These are phyloP conservation scores for Gonioctena quinquepunctata DNA, from an alignment of 1,140 invertebrate genomes.

Conservation along the genomic window DNA sequence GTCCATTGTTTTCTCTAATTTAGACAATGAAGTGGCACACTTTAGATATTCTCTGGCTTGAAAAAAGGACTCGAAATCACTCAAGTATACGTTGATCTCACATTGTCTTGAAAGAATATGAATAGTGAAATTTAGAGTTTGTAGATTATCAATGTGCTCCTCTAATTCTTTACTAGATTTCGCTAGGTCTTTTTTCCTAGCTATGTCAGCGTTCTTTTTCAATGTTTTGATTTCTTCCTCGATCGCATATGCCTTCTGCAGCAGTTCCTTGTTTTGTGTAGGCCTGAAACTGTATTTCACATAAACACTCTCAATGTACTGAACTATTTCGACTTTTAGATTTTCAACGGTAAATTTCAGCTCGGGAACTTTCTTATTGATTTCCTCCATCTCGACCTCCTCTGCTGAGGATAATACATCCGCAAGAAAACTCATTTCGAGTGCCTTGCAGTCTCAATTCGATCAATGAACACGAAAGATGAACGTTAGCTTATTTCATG, in stretches of 20 bases:
- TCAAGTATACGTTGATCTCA: constrained; percentile 59
- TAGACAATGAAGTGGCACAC: constrained; percentile 58
- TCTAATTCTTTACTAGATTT: constrained; percentile 61
- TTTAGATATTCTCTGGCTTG: constrained; percentile 56
- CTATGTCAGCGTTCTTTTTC: constrained; percentile 59
- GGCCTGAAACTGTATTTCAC: constrained; percentile 60
- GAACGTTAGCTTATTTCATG: no score
- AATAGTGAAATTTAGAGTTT: constrained; percentile 59
- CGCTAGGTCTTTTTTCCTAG: constrained; percentile 63
- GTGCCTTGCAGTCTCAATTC: no score
- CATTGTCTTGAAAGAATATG: constrained; percentile 60
- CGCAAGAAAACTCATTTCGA: constrained; percentile 42
- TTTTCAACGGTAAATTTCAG: constrained; percentile 61
- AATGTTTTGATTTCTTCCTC: constrained; percentile 58
- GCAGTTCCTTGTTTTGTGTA: constrained; percentile 58
- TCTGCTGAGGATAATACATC: constrained; percentile 43
- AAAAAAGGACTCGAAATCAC: constrained; percentile 57
- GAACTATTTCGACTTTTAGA: constrained; percentile 60
- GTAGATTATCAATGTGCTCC: constrained; percentile 58
- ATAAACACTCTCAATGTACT: constrained; percentile 61
- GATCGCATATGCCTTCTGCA: constrained; percentile 50
- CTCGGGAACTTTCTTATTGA: constrained; percentile 59
- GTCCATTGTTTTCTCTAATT: constrained; percentile 58
- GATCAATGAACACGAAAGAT: no score
- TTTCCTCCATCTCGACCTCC: constrained; percentile 47